Base-by-base conservation (phyloP, 2,797 vertebrate species). In the Esox masquinongy region DNA sequence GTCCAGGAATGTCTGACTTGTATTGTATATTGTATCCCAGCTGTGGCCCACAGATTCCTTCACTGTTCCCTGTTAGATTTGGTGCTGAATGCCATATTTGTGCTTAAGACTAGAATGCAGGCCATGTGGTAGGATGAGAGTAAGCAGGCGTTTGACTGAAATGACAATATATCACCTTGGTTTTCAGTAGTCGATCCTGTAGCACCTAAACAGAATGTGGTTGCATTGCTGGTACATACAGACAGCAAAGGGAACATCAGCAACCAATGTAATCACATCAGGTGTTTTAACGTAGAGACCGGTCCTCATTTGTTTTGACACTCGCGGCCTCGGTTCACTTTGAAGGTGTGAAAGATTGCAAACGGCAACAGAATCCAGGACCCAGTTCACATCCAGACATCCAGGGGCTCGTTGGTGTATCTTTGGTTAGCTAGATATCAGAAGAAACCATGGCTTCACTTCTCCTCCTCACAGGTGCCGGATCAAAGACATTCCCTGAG, bases 401-500 rank as follows among this genome's bases (percentile, higher is more conserved):
- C n/a, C n/a, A n/a, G n/a, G 31, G 71, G 5, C 51, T 84, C 74
- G 76, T 78, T 64, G 73, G 72, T 70, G 64, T 68, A 34, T 26
- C 56, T 72, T 69, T 59, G 36, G 31, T 72, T 70, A 77, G 53
- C 53, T 56, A 56, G 16, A 81, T 74, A 68, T 61, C 47, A 80
- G 67, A 68, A 70, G 73, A 79, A 76, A 51, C 26, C 22, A 26
- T 49, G 56, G 67, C 53, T 70, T 75, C 29, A 17, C 15, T 29
- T 17, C 39, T 43, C 66, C 43, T 50, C 66, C 43, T 68, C 76
- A 79, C 72, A 77, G 63, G 19, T 50, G 17, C 43, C 24, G 72
- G 74, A 79, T 84, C 80, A 87, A 83, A 87, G 77, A 67, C 79
- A 84, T 82, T 87, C 77, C 71, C 74, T 26, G 39, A 69, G 73